phyloP scores from a whole-genome alignment of 2,888 invertebrate genomes.

The Drosophila rubida region DNA sequence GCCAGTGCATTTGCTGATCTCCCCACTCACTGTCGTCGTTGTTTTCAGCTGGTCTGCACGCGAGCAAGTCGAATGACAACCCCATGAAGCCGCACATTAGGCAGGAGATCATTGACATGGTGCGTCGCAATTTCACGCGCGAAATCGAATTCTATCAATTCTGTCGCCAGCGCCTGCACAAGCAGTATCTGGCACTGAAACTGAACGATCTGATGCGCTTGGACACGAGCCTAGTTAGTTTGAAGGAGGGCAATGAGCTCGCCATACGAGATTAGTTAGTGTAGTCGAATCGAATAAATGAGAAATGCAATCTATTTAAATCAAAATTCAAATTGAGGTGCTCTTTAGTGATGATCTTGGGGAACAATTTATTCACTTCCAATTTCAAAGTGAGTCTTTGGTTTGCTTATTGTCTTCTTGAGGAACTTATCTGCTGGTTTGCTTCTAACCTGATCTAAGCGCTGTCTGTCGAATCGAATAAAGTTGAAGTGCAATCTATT shows the following conservation, averaged over 20 bases:
- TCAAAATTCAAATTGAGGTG: background rate
- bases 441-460: no score
- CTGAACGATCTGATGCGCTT: conserved; percentile 69
- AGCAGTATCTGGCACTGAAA: conserved; percentile 90
- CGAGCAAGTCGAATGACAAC: conserved; percentile 90
- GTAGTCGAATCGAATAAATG: conserved; percentile 14
- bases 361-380: no score
- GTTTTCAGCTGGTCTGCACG: conserved; percentile 75
- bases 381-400: no score
- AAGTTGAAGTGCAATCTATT: conserved; percentile 11
- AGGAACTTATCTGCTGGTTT: background rate
- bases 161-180: conserved; percentile 92
- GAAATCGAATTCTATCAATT: conserved; percentile 97
- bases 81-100: conserved; percentile 94
- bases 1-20: no score
- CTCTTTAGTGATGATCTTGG: background rate
- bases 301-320: background rate
- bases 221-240: conserved; percentile 52
- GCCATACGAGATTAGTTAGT: conserved; percentile 45
- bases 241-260: conserved; percentile 45
- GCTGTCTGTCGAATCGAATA: background rate
- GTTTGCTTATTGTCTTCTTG: background rate
- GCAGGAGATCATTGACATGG: conserved; percentile 92
- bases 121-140: conserved; percentile 93
- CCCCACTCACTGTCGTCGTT: background rate